Percentiles rank a stretch among this genome's conserved stretches.
Evolutionary conservation across 92 coral and sea anemone species (phyloP).

Genomic region (Muricea muricata): DNA sequence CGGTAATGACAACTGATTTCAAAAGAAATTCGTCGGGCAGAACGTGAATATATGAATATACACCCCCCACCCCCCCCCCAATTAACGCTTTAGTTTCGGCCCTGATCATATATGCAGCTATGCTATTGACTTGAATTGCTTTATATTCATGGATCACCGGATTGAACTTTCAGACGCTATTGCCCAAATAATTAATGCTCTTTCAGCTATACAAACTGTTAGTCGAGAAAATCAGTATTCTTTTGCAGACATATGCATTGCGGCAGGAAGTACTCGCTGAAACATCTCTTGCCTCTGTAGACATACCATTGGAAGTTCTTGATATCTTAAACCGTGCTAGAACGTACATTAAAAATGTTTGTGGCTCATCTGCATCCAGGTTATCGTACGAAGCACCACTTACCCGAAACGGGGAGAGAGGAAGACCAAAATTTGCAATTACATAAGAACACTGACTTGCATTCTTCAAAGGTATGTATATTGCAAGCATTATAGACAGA

Average conservation of each 20-base stretch:
- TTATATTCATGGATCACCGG: neutral
- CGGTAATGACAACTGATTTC: too few species aligned
- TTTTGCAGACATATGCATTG: slow-evolving; percentile 5
- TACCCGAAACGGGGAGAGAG: neutral
- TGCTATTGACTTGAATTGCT: neutral
- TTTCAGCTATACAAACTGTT: neutral
- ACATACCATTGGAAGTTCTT: slow-evolving; percentile 40
- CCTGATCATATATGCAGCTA: too few species aligned
- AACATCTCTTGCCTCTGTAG: slow-evolving; percentile 34
- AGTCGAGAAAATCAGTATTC: neutral
- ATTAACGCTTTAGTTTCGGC: too few species aligned
- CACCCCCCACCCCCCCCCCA: too few species aligned
- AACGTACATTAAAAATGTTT: neutral
- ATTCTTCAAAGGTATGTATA: neutral
- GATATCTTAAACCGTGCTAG: neutral
- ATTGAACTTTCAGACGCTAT: slow-evolving; percentile 17
- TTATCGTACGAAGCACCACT: neutral
- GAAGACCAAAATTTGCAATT: too few species aligned
- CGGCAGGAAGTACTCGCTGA: slow-evolving; percentile 43
- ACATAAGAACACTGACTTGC: too few species aligned
- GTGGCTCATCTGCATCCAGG: neutral
- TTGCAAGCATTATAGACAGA: neutral
- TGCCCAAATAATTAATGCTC: neutral
- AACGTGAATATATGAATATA: too few species aligned
- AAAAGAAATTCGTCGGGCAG: too few species aligned